Evolutionary conservation across 2,888 invertebrate genomes (phyloP).

Genomic region (Rhogogaster chlorosoma): DNA sequence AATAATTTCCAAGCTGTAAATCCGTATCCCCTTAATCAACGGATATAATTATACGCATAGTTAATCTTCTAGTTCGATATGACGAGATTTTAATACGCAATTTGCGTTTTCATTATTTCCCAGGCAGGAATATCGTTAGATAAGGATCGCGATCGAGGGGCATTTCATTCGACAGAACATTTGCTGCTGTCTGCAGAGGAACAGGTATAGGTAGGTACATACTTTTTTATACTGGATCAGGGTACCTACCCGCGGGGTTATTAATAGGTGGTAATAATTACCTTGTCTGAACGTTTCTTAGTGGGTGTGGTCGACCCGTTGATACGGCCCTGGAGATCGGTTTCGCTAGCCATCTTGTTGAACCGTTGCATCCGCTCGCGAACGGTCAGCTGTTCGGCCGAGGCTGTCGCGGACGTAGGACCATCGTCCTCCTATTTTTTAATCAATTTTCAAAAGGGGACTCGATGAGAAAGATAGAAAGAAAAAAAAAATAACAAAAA

Average conservation of each 20-base stretch:
- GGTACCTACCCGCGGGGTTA: not conserved
- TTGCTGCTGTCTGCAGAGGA: not conserved
- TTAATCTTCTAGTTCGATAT: not conserved
- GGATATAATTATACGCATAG: not conserved
- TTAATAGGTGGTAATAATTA: slow-evolving; percentile 70
- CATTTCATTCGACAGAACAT: not conserved
- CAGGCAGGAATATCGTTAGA: not conserved
- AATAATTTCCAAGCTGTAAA: no score
- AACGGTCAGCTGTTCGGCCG: slow-evolving; percentile 86
- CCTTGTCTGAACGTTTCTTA: slow-evolving; percentile 83
- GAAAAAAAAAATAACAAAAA: not conserved
- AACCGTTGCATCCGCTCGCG: slow-evolving; percentile 96
- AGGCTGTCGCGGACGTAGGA: slow-evolving; percentile 56
- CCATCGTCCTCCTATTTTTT: slow-evolving; percentile 70
- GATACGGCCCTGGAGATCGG: slow-evolving; percentile 76
- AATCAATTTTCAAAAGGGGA: slow-evolving; percentile 54
- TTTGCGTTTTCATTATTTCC: not conserved
- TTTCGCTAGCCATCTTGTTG: slow-evolving; percentile 93
- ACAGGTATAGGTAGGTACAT: not conserved
- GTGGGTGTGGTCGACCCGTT: slow-evolving; percentile 75
- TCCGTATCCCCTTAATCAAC: not conserved
- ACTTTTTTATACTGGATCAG: not conserved
- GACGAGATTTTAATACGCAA: not conserved
- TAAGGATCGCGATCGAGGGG: not conserved
- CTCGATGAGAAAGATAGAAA: not conserved